These are phyloP conservation scores for cattle (Bos taurus) DNA, from an alignment of 2,113 vertebrate species.

Conservation along the genomic window DNA sequence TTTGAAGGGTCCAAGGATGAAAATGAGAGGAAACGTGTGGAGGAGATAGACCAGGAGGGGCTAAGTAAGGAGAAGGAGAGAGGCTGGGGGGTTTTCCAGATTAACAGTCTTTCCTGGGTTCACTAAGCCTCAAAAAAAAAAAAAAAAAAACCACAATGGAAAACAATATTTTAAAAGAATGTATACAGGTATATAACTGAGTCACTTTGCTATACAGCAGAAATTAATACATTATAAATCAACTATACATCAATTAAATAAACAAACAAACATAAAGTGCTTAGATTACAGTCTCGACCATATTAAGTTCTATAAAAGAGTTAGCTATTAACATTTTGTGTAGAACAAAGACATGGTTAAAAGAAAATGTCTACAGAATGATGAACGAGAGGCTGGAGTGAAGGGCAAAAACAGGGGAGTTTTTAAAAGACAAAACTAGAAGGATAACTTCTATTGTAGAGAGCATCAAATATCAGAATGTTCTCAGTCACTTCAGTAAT, in stretches of 20 bases:
- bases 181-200: not conserved
- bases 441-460: not conserved
- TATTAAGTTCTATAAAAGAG: not conserved
- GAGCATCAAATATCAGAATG: not conserved
- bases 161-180: not conserved
- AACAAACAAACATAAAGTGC: not conserved
- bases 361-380: not conserved
- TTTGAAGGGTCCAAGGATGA: not conserved
- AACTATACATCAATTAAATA: not conserved
- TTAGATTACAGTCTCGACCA: not conserved
- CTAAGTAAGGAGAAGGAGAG: not conserved
- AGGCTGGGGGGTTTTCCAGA: not conserved
- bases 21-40: not conserved
- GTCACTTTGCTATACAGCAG: not conserved
- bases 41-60: not conserved
- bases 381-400: not conserved
- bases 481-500: not conserved
- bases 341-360: not conserved
- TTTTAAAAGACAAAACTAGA: not conserved
- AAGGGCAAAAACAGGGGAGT: not conserved
- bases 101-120: not conserved
- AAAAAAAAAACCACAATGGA: not conserved
- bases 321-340: not conserved
- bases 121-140: not conserved
- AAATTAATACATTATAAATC: not conserved